Evolutionary conservation across 2,797 vertebrate genomes (phyloP).

Genomic region (Gadopsis marmoratus): DNA sequence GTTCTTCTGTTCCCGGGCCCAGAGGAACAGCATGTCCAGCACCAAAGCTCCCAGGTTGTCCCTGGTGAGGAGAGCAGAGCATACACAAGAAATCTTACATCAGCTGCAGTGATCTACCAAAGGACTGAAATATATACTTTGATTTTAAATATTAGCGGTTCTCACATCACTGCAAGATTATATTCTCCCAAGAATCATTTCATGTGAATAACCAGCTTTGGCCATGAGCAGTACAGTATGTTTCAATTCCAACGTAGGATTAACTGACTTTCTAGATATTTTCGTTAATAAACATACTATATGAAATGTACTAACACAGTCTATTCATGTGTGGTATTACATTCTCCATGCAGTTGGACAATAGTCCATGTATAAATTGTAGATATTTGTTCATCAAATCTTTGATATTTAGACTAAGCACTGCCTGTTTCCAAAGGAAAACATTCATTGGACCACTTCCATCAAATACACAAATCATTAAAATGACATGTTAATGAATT

Average conservation of each 20-base stretch:
- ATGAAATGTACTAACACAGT: not conserved
- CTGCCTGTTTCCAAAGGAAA: not conserved
- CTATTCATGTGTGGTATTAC: not conserved
- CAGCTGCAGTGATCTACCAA: not conserved
- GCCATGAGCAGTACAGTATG: not conserved
- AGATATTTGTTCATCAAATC: not conserved
- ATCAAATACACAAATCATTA: slow-evolving; percentile 6
- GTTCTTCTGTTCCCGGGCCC: slow-evolving; percentile 88
- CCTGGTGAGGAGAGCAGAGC: slow-evolving; percentile 73
- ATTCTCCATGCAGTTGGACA: not conserved
- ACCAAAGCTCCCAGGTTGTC: slow-evolving; percentile 90
- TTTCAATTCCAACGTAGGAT: not conserved
- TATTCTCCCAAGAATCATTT: not conserved
- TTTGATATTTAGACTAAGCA: not conserved
- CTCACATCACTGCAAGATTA: not conserved
- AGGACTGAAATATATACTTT: not conserved
- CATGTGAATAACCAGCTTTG: not conserved
- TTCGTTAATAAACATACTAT: not conserved
- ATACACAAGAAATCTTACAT: not conserved
- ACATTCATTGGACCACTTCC: not conserved
- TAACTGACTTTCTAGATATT: not conserved
- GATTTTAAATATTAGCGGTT: not conserved
- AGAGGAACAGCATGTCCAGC: slow-evolving; percentile 93
- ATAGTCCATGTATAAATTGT: not conserved
- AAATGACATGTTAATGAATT: not conserved